Evolutionary conservation across 2,888 invertebrate genomes (phyloP).

Genomic region (Anoplius nigerrimus): DNA sequence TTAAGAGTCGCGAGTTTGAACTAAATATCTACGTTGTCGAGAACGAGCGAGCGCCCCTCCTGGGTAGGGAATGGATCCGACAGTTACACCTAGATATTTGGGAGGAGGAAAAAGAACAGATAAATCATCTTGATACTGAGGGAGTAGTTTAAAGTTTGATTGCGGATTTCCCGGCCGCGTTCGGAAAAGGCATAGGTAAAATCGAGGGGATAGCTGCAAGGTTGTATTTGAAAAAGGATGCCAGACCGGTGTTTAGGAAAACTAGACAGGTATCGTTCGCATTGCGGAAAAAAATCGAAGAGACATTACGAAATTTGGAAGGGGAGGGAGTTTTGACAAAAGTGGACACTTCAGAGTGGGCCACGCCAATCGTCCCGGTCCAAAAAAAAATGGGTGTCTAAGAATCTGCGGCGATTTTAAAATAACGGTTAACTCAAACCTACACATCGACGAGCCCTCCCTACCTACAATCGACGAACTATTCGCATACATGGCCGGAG

Average conservation of each 20-base stretch:
- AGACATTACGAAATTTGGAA: neutral
- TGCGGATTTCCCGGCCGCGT: too few species aligned
- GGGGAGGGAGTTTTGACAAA: neutral
- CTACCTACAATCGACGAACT: conserved; percentile 29
- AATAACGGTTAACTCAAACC: conserved; percentile 30
- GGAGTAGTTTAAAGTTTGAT: too few species aligned
- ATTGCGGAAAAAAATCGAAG: conserved; percentile 1
- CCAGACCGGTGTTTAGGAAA: neutral
- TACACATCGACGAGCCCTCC: conserved; percentile 20
- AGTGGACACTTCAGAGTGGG: neutral
- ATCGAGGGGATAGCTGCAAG: too few species aligned
- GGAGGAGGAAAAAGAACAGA: too few species aligned
- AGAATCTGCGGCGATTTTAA: conserved; percentile 18
- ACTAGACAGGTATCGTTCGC: neutral
- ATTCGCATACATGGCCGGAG: conserved; percentile 52
- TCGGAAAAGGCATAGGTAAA: too few species aligned
- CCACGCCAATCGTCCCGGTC: conserved; percentile 2
- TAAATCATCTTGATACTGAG: too few species aligned
- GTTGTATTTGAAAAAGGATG: neutral
- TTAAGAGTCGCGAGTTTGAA: too few species aligned
- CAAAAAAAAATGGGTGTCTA: neutral
- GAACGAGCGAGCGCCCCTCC: neutral
- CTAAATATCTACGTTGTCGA: neutral
- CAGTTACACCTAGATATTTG: too few species aligned
- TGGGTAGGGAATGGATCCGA: neutral